Evolutionary conservation across 2,888 invertebrate species (phyloP).

Genomic region (Harmothoe impar): DNA sequence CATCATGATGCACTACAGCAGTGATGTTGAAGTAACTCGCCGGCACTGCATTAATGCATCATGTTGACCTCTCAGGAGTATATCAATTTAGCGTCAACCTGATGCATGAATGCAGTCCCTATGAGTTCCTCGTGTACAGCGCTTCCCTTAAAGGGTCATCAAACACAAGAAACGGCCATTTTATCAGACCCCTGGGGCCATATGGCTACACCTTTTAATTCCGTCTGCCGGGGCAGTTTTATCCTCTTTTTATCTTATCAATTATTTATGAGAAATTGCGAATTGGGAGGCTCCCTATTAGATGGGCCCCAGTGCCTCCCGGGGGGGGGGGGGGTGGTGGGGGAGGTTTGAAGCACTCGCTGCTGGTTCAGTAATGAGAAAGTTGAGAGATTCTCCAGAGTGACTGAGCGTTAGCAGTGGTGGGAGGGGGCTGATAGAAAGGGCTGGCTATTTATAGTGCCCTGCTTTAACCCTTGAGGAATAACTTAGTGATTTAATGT

Average conservation of each 20-base stretch:
- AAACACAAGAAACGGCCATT: too few relatives aligned
- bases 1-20: too few relatives aligned
- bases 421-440: neutral
- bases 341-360: neutral
- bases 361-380: neutral
- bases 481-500: neutral
- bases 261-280: conserved; percentile 28
- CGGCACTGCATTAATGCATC: too few relatives aligned
- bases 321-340: neutral
- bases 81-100: too few relatives aligned
- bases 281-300: neutral
- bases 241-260: neutral
- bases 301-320: neutral
- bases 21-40: too few relatives aligned
- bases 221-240: neutral
- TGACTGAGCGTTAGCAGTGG: neutral
- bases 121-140: too few relatives aligned
- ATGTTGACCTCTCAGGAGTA: too few relatives aligned
- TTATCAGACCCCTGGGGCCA: neutral
- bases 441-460: neutral
- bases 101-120: too few relatives aligned
- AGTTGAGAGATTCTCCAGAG: conserved; percentile 2
- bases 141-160: too few relatives aligned
- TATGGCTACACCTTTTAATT: conserved; percentile 11
- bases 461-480: too few relatives aligned